phyloP scores from a whole-genome alignment of 1,140 invertebrate genomes.

The Antheraea pernyi region DNA sequence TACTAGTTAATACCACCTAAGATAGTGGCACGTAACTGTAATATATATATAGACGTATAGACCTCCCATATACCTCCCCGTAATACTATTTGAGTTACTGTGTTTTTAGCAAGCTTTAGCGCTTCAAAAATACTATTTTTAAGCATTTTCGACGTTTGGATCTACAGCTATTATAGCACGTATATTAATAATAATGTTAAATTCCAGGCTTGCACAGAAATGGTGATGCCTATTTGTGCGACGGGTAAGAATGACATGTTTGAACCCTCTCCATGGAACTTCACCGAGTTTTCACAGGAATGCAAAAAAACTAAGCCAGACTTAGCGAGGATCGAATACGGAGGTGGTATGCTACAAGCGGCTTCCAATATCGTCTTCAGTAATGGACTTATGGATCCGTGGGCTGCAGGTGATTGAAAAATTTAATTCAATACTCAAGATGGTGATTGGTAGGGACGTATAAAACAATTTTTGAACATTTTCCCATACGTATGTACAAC shows the following conservation, averaged over 20 bases:
- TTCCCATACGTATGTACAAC: no score
- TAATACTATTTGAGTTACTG: no score
- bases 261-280: constrained; percentile 87
- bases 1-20: no score
- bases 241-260: constrained; percentile 92
- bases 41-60: no score
- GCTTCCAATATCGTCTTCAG: constrained; percentile 94
- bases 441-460: no score
- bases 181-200: neutral
- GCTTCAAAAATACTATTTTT: no score
- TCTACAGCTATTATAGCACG: no score
- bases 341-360: constrained; percentile 83
- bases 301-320: constrained; percentile 86
- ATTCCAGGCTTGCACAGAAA: constrained; percentile 93
- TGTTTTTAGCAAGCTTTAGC: no score
- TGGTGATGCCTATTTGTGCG: constrained; percentile 96
- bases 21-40: no score
- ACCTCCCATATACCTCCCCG: no score
- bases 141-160: no score
- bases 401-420: constrained; percentile 83
- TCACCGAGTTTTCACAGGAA: constrained; percentile 81
- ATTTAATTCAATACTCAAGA: neutral
- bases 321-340: constrained; percentile 88
- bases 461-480: no score
- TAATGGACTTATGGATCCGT: constrained; percentile 95